A percentile compares a stretch with the other conserved stretches of the same genome.
Conservation (phyloP, 2,888 invertebrate genomes). For the Halictus quadricinctus region DNA sequence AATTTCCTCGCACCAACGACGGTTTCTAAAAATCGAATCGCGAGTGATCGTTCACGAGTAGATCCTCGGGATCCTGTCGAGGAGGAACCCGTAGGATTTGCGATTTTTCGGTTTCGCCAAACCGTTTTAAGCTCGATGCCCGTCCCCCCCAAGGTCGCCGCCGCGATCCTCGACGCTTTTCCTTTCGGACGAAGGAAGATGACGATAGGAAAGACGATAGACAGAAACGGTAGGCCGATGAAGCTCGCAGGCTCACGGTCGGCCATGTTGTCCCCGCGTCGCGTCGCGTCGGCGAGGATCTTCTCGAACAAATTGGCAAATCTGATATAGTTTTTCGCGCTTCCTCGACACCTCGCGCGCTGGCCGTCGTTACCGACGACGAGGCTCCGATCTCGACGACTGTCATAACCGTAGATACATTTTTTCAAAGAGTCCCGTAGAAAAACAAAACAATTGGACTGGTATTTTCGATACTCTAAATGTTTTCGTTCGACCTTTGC, state of each 20-base stretch:
- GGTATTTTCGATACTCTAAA: conserved; percentile 5
- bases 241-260: neutral
- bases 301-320: neutral
- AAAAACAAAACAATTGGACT: conserved; percentile 4
- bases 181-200: conserved; percentile 1
- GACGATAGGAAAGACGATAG: neutral
- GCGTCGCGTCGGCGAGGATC: neutral
- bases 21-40: neutral
- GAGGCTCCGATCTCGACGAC: neutral
- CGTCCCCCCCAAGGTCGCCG: neutral
- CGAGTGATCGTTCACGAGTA: neutral
- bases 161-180: neutral
- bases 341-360: neutral
- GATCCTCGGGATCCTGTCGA: neutral
- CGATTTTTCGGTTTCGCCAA: neutral
- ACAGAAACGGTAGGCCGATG: neutral
- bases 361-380: neutral
- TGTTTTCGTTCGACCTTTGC: neutral
- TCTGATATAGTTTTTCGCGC: neutral
- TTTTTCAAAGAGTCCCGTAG: neutral
- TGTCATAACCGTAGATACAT: neutral
- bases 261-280: conserved; percentile 3
- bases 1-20: neutral
- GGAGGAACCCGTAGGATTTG: neutral
- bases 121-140: conserved; percentile 4